Percentiles rank a stretch among this genome's conserved stretches.
phyloP scores from a whole-genome alignment of 23 tunicate genomes.

The Corella eumyota region DNA sequence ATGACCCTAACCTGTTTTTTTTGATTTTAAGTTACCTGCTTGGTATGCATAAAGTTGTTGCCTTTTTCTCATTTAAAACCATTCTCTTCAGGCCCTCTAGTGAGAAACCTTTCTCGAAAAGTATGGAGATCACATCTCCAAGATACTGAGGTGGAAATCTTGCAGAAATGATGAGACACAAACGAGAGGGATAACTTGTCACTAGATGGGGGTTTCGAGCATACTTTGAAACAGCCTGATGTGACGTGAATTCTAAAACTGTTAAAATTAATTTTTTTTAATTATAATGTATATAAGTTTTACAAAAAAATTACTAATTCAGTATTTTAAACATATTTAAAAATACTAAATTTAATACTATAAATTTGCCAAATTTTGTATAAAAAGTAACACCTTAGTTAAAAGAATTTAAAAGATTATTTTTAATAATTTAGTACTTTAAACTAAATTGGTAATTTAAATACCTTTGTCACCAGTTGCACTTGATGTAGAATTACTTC shows the following conservation, averaged over 20 bases:
- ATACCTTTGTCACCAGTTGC: not conserved
- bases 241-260: not conserved
- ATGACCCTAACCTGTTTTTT: too few species aligned
- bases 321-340: too few species aligned
- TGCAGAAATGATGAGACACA: constrained; percentile 54
- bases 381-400: too few species aligned
- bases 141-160: constrained; percentile 54
- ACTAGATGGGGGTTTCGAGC: constrained; percentile 16
- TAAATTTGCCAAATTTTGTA: too few species aligned
- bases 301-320: too few species aligned
- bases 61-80: constrained; percentile 44
- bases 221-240: not conserved
- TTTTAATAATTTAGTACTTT: too few species aligned
- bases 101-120: constrained; percentile 29
- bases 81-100: constrained; percentile 36
- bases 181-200: constrained; percentile 6
- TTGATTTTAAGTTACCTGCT: too few species aligned
- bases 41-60: constrained; percentile 24
- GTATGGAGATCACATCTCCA: constrained; percentile 36
- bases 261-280: too few species aligned
- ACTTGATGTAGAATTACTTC: constrained; percentile 11
- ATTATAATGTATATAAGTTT: too few species aligned
- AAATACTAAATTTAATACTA: too few species aligned
- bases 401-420: too few species aligned
- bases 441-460: too few species aligned